These are phyloP conservation scores for Artemia franciscana DNA, from an alignment of 1,140 invertebrate genomes.

Conservation along the genomic window DNA sequence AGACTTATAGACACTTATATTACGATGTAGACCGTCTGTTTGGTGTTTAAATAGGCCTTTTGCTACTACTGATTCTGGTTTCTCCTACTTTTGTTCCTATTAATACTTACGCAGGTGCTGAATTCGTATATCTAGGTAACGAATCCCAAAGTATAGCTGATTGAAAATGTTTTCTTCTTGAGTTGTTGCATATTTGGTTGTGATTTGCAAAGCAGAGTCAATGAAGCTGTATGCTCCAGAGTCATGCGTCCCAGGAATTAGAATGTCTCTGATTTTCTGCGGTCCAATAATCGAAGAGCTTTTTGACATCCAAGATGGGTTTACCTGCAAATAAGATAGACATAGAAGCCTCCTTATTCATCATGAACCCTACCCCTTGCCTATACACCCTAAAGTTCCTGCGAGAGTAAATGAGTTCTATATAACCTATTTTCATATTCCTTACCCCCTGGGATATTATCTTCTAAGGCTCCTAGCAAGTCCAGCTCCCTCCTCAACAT, in stretches of 20 bases:
- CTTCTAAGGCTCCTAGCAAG: not conserved
- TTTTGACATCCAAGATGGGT: conserved; percentile 34
- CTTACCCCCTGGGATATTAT: not conserved
- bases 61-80: no score
- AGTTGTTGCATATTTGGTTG: conserved; percentile 25
- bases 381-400: no score
- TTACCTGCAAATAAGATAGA: conserved; percentile 18
- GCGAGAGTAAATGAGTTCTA: not conserved
- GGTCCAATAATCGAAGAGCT: conserved; percentile 19
- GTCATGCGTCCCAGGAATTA: conserved; percentile 37
- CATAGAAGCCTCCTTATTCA: no score
- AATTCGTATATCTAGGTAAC: conserved; percentile 33
- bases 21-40: no score
- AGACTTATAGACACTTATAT: no score
- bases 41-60: no score
- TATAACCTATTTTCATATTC: not conserved
- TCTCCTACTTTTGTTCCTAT: no score
- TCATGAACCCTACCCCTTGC: not conserved
- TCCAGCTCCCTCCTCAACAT: not conserved
- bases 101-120: no score
- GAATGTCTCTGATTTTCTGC: conserved; percentile 25
- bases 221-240: conserved; percentile 30
- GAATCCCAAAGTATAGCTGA: conserved; percentile 30
- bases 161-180: conserved; percentile 31
- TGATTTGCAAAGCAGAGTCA: conserved; percentile 16